Evolutionary conservation across 2,797 vertebrate species (phyloP), one percentile per base, ranked within the genome.

Genomic region (Malacoraja senta): DNA sequence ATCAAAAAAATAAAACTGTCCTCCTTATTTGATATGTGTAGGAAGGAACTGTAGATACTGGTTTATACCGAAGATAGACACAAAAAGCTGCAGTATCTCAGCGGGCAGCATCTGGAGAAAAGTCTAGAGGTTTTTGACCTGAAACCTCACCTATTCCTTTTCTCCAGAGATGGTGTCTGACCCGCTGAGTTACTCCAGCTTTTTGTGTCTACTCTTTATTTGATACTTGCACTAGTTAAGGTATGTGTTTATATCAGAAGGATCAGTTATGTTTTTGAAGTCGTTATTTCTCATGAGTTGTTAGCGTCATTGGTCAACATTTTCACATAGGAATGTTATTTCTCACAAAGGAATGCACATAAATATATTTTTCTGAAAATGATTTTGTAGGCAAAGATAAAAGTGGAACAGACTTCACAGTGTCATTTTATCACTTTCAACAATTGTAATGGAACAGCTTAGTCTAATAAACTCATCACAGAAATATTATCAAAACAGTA

Each of bases 171-270:
- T 44, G 44, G 44, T 44, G 44, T 44, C 44, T 44, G 44, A 44
- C 44, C 44, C 44, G 44, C 44, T 44, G 44, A 44, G 44, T 44
- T 44, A 44, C 44, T 44, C 44, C 44, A 44, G 44, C 44, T 44
- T 44, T 44, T 44, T 44, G 44, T 44, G 44, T 44, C 44, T 44
- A 44, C 44, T 44, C 44, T 74, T 74, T 44, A 91, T 92, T 92
- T 44, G 38, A 74, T 8, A 19, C 76, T 92, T 26, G 38, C n/a
- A 13, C 71, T 92, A 2, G 24, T 91, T 53, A 92, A 74, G 12
- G 68, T 92, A 71, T 53, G 90, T n/a, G 72, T 91, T 91, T 91
- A 44, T 32, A 91, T 91, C 32, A 91, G 38, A 35, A 44, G 13
- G 13, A 8, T 53, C 44, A 17, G 38, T 12, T 8, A 65, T 90